Evolutionary conservation across 2,113 vertebrate genomes (phyloP).

Genomic region (Corythornis madagascariensis): DNA sequence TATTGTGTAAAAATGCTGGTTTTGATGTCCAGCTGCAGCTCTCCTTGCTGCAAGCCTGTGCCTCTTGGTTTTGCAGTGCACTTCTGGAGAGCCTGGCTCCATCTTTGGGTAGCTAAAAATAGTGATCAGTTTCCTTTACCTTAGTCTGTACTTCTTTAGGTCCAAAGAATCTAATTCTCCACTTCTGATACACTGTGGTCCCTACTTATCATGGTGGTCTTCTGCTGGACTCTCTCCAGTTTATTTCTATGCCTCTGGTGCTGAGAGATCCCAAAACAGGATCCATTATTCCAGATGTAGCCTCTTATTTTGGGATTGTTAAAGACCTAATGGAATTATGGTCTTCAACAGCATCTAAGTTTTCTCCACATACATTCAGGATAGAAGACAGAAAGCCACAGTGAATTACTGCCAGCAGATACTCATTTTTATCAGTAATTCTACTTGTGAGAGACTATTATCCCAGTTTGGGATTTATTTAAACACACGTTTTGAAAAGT

Average conservation of each 20-base stretch:
- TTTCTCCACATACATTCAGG: neutral
- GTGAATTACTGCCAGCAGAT: neutral
- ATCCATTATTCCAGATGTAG: neutral
- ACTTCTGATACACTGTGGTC: fast-evolving
- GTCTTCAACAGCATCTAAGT: neutral
- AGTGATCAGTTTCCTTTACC: neutral
- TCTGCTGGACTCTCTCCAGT: neutral
- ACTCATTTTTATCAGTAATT: neutral
- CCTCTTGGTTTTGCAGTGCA: neutral
- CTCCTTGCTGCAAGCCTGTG: neutral
- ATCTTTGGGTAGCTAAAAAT: neutral
- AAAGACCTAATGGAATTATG: neutral
- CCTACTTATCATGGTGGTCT: neutral
- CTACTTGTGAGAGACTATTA: neutral
- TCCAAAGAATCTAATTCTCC: neutral
- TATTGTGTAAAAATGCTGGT: neutral
- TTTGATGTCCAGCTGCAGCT: neutral
- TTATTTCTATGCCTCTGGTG: neutral
- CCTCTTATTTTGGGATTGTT: neutral
- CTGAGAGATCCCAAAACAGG: neutral
- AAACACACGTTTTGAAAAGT: neutral
- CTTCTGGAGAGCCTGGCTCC: neutral
- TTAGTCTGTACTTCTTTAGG: neutral
- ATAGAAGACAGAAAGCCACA: neutral
- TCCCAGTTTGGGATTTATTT: neutral